Conservation (phyloP, 2,888 invertebrate species). For the Apamea anceps region DNA sequence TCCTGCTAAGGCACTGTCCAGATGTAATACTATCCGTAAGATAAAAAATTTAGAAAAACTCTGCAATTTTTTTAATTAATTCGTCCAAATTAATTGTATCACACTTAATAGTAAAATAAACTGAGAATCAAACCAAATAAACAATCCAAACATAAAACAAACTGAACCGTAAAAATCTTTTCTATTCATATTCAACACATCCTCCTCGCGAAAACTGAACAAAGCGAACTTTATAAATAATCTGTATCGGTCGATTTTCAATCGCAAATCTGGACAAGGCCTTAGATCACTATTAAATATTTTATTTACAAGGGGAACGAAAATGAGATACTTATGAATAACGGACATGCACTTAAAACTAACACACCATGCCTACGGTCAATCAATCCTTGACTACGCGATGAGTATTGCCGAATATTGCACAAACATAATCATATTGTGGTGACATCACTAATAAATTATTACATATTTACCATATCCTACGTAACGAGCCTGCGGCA, state of each 20-base stretch:
- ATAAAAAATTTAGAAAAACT: constrained; percentile 37
- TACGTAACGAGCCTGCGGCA: constrained; percentile 24
- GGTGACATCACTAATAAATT: constrained; percentile 61
- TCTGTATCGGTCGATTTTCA: constrained; percentile 56
- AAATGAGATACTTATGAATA: constrained; percentile 70
- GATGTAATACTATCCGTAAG: constrained; percentile 49
- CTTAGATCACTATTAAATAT: constrained; percentile 53
- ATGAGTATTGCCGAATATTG: constrained; percentile 90
- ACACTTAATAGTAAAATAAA: constrained; percentile 36
- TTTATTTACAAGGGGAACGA: constrained; percentile 72
- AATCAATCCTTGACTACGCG: constrained; percentile 80
- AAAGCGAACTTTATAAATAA: constrained; percentile 34
- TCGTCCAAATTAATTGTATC: constrained; percentile 24
- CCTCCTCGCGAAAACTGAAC: constrained; percentile 36
- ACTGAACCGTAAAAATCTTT: constrained; percentile 50
- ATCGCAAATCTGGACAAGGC: constrained; percentile 64
- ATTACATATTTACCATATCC: constrained; percentile 54
- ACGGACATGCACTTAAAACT: constrained; percentile 80
- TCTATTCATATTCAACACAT: constrained; percentile 55
- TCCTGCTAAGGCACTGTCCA: constrained; percentile 65
- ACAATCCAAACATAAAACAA: constrained; percentile 56
- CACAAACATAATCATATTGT: constrained; percentile 77
- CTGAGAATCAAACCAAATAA: constrained; percentile 52
- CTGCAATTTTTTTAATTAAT: constrained; percentile 6
- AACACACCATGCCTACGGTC: constrained; percentile 77